These are phyloP conservation scores for Hippocampus zosterae DNA, from an alignment of 2,113 vertebrate species.

Conservation along the genomic window DNA sequence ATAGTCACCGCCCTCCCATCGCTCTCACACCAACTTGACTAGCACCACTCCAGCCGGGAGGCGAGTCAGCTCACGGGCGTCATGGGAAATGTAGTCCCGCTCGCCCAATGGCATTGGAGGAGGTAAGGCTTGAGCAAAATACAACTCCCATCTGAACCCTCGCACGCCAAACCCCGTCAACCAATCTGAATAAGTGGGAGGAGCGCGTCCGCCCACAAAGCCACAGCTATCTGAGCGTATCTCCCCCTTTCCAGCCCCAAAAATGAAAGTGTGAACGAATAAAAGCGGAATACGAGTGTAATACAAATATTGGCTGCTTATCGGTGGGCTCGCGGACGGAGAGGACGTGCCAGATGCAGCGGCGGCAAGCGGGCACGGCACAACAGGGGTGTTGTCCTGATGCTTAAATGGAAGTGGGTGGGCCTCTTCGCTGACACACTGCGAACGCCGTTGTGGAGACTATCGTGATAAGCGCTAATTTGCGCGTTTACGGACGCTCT, in stretches of 20 bases:
- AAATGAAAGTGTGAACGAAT: constrained; percentile 59
- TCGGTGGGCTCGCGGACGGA: constrained; percentile 47
- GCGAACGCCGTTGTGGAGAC: constrained; percentile 68
- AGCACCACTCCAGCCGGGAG: constrained; percentile 9
- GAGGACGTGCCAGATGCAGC: constrained; percentile 36
- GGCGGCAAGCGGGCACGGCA: constrained; percentile 49
- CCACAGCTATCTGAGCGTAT: constrained; percentile 66
- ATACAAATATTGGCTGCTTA: constrained; percentile 39
- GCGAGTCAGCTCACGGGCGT: constrained; percentile 4
- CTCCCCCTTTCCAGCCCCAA: constrained; percentile 29
- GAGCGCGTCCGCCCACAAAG: constrained; percentile 77
- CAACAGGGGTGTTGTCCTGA: constrained; percentile 67
- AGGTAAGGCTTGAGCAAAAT: constrained; percentile 66
- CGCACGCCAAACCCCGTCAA: constrained; percentile 61
- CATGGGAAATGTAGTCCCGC: constrained; percentile 64
- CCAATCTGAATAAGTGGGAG: constrained; percentile 80
- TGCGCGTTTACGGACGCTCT: constrained; percentile 52
- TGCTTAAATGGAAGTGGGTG: constrained; percentile 80
- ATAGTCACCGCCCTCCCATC: constrained; percentile 67
- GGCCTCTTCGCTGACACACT: constrained; percentile 67
- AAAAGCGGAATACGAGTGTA: constrained; percentile 54
- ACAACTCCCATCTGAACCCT: constrained; percentile 75
- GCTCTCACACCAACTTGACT: constrained; percentile 71
- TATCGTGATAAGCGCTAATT: constrained; percentile 56
- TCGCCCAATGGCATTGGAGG: constrained; percentile 22